Conservation (phyloP, 2,888 invertebrate species). For the Philereme transversata region DNA sequence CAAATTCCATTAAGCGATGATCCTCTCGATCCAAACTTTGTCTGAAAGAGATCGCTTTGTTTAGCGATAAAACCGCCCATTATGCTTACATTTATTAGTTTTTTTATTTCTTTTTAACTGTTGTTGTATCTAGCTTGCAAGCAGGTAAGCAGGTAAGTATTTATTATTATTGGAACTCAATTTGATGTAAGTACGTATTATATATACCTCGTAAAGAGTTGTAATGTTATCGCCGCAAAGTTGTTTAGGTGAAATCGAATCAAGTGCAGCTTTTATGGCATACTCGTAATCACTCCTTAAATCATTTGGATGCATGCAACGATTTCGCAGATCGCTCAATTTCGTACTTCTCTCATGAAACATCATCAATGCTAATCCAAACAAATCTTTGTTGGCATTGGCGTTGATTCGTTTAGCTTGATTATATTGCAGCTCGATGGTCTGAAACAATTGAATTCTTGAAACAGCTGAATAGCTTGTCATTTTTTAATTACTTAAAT, state of each 20-base stretch:
- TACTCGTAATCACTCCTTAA: conserved; percentile 3
- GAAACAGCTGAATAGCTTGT: too few relatives aligned
- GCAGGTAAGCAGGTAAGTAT: background rate
- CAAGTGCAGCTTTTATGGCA: conserved; percentile 1
- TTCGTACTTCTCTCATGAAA: conserved; percentile 1
- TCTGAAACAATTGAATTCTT: conserved; percentile 9
- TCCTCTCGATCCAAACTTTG: too few relatives aligned
- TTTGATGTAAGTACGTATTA: background rate
- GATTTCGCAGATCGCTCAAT: background rate
- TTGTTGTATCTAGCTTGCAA: too few relatives aligned
- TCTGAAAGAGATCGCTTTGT: too few relatives aligned
- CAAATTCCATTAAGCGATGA: too few relatives aligned
- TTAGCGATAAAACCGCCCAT: too few relatives aligned
- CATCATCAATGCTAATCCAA: conserved; percentile 5
- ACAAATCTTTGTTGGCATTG: conserved; percentile 2
- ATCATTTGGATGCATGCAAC: background rate
- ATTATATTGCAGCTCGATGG: conserved; percentile 12
- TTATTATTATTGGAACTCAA: background rate
- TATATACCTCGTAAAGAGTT: conserved; percentile 9
- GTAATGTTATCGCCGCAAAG: conserved; percentile 12
- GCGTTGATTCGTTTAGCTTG: conserved; percentile 13
- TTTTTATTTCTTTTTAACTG: too few relatives aligned
- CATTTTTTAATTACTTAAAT: too few relatives aligned
- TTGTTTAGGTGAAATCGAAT: conserved; percentile 7
- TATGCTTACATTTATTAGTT: too few relatives aligned